phyloP scores from a whole-genome alignment of 2,888 invertebrate species.

The Notodonta ziczac region DNA sequence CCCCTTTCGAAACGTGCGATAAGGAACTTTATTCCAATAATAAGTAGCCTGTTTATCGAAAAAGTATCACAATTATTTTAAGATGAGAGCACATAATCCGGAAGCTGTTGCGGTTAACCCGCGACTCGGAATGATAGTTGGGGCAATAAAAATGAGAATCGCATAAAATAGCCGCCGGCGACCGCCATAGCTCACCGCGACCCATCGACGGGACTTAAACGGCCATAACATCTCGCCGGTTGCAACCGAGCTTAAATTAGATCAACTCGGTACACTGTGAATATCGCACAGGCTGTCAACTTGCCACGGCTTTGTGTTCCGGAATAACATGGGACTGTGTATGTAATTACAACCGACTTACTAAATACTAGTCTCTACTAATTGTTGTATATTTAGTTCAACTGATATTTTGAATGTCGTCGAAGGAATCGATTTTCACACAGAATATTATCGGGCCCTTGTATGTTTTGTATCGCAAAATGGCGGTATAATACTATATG shows the following conservation, averaged over 20 bases:
- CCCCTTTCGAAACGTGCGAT: no score
- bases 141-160: constrained; percentile 35
- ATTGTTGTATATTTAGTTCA: no score
- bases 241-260: constrained; percentile 22
- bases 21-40: no score
- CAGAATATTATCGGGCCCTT: no score
- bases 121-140: constrained; percentile 14
- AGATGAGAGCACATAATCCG: not conserved
- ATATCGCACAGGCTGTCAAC: not conserved
- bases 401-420: no score
- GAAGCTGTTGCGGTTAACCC: not conserved
- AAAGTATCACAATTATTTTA: not conserved
- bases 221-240: constrained; percentile 28
- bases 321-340: no score
- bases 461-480: no score
- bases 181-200: constrained; percentile 23
- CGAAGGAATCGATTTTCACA: no score
- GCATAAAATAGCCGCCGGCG: constrained; percentile 16
- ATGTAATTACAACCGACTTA: no score
- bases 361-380: no score
- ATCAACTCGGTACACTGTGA: constrained; percentile 9
- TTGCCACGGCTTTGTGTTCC: not conserved
- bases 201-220: constrained; percentile 29
- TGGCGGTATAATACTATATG: no score
- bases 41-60: no score